Evolutionary conservation across 2,113 vertebrate species (phyloP).

Genomic region (Brienomyrus brachyistius): DNA sequence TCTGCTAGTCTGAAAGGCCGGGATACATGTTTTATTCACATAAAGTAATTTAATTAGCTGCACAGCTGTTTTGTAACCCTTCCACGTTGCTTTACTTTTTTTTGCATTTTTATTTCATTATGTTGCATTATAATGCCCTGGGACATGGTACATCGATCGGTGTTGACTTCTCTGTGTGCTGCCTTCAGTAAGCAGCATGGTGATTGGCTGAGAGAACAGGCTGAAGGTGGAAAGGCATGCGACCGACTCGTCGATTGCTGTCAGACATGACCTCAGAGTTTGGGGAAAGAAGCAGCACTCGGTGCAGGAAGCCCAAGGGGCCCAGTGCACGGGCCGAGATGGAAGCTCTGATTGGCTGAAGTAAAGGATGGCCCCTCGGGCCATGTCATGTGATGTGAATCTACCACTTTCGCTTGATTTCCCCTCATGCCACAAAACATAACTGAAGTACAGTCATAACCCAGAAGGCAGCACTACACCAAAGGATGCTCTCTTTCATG

Average conservation of each 20-base stretch:
- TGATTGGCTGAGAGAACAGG: neutral
- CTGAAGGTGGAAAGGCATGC: neutral
- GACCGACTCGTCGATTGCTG: neutral
- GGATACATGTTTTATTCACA: neutral
- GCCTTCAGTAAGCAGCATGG: neutral
- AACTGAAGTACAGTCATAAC: neutral
- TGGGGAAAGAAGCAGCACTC: neutral
- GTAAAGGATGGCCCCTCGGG: neutral
- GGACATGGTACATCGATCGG: neutral
- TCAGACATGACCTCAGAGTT: neutral
- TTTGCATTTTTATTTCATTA: neutral
- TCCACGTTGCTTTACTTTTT: neutral
- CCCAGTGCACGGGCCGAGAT: neutral
- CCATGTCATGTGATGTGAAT: neutral
- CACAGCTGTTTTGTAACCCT: neutral
- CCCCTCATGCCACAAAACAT: neutral
- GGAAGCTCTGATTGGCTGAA: neutral
- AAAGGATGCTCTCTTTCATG: neutral
- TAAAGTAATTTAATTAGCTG: slow-evolving; percentile 20
- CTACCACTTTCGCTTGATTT: neutral
- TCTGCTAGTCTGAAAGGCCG: slow-evolving; percentile 19
- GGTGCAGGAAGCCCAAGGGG: neutral
- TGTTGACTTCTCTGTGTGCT: neutral
- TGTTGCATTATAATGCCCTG: neutral
- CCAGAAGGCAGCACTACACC: neutral